Percentiles rank a stretch among this genome's conserved stretches.
phyloP scores from a whole-genome alignment of 2,888 invertebrate species.

The Agrotis segetum region DNA sequence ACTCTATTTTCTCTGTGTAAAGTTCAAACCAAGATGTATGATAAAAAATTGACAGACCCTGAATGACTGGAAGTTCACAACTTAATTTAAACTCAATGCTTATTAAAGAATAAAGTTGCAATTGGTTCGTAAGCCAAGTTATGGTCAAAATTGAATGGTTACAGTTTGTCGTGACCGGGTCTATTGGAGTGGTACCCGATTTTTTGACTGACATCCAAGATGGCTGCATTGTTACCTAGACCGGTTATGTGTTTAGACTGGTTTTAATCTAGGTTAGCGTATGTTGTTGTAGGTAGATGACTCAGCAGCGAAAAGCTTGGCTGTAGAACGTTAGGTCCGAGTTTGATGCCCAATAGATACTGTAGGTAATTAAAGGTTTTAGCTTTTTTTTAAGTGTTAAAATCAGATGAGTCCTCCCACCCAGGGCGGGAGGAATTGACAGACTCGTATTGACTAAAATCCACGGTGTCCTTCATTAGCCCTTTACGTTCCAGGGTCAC shows the following conservation, averaged over 20 bases:
- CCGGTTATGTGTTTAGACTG: constrained; percentile 35
- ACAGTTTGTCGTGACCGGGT: constrained; percentile 50
- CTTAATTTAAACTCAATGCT: neutral
- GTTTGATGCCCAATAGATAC: neutral
- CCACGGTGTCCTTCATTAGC: no score
- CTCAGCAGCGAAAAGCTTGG: constrained; percentile 2
- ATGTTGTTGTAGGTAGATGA: constrained; percentile 20
- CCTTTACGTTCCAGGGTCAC: no score
- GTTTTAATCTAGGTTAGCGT: constrained; percentile 29
- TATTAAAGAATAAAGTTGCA: neutral
- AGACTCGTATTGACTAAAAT: no score
- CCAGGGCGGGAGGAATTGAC: no score
- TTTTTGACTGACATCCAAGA: constrained; percentile 35
- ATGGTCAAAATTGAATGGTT: constrained; percentile 33
- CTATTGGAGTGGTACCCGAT: constrained; percentile 31
- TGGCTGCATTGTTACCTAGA: constrained; percentile 39
- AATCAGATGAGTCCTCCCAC: no score
- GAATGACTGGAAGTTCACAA: constrained; percentile 10
- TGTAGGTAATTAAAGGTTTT: neutral
- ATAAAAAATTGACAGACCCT: constrained; percentile 7
- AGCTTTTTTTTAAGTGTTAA: no score
- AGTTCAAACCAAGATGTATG: neutral
- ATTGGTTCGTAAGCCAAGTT: neutral
- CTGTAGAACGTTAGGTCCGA: neutral
- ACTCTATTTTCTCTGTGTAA: no score